Evolutionary conservation across 1,140 invertebrate species (phyloP).

Genomic region (Trissolcus basalis): DNA sequence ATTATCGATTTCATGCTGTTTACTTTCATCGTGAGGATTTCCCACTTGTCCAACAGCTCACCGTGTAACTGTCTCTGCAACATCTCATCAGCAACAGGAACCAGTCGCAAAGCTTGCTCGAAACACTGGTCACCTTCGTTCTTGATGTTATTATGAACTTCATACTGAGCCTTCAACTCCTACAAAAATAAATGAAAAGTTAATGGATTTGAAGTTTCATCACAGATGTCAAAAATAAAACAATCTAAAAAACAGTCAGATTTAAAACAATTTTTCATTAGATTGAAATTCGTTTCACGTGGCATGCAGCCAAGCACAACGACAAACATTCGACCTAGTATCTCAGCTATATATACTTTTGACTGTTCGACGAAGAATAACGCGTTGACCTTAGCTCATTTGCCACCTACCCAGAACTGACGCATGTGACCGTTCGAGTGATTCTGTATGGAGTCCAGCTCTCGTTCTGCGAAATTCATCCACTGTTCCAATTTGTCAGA

Average conservation of each 20-base stretch:
- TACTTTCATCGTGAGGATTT: slow-evolving; percentile 80
- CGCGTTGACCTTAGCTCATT: slow-evolving; percentile 13
- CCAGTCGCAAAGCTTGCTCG: slow-evolving; percentile 84
- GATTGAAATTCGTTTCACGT: slow-evolving; percentile 31
- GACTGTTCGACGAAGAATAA: slow-evolving; percentile 50
- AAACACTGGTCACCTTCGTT: slow-evolving; percentile 84
- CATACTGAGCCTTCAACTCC: slow-evolving; percentile 91
- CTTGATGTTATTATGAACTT: slow-evolving; percentile 87
- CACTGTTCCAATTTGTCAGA: slow-evolving; percentile 85
- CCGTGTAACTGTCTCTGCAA: slow-evolving; percentile 85
- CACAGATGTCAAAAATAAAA: slow-evolving; percentile 4
- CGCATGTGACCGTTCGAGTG: slow-evolving; percentile 83
- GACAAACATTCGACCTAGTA: slow-evolving; percentile 48
- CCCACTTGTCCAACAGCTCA: slow-evolving; percentile 86
- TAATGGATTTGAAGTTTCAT: neutral
- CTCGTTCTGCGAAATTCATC: slow-evolving; percentile 83
- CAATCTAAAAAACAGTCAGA: neutral
- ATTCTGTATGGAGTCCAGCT: slow-evolving; percentile 76
- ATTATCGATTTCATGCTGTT: slow-evolving; percentile 81
- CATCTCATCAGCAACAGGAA: slow-evolving; percentile 88
- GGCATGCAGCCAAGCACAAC: slow-evolving; percentile 44
- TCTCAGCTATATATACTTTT: slow-evolving; percentile 34
- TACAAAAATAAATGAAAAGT: slow-evolving; percentile 54
- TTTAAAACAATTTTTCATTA: slow-evolving; percentile 34
- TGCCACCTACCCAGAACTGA: slow-evolving; percentile 83